phyloP scores from a whole-genome alignment of 2,113 vertebrate genomes.

The Arvicanthis niloticus region DNA sequence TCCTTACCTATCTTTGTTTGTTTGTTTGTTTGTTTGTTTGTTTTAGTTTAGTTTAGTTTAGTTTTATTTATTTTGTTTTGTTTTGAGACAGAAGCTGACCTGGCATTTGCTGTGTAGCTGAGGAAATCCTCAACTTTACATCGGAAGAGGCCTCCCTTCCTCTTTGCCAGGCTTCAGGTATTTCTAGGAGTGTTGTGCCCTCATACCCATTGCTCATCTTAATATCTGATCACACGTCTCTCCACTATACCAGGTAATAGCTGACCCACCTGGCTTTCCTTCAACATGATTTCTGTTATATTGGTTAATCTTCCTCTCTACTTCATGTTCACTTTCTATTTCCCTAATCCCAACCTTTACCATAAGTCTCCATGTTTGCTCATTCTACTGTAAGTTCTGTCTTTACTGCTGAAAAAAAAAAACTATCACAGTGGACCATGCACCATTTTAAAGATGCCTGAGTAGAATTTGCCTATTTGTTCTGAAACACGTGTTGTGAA shows the following conservation, averaged over 20 bases:
- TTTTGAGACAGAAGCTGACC: not conserved
- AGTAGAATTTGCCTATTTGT: not conserved
- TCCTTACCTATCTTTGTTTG: too few species aligned
- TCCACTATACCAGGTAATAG: not conserved
- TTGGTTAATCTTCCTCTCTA: not conserved
- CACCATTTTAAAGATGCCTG: rapidly evolving
- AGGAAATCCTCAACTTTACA: not conserved
- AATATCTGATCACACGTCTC: too few species aligned
- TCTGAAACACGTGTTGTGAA: not conserved
- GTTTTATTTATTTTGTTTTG: not conserved
- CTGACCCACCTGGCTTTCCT: not conserved
- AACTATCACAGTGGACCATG: not conserved
- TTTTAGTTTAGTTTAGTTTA: too few species aligned
- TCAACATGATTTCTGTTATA: not conserved
- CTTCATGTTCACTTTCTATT: not conserved
- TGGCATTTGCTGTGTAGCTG: not conserved
- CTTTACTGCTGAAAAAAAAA: not conserved
- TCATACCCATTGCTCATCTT: not conserved
- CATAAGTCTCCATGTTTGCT: not conserved
- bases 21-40: not conserved
- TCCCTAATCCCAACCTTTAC: not conserved
- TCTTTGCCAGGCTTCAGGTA: not conserved
- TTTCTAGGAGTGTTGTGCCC: not conserved
- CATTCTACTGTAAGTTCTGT: not conserved
- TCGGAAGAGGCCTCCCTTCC: not conserved